Evolutionary conservation across 2,797 vertebrate genomes (phyloP).

Genomic region (Knipowitschia caucasica): DNA sequence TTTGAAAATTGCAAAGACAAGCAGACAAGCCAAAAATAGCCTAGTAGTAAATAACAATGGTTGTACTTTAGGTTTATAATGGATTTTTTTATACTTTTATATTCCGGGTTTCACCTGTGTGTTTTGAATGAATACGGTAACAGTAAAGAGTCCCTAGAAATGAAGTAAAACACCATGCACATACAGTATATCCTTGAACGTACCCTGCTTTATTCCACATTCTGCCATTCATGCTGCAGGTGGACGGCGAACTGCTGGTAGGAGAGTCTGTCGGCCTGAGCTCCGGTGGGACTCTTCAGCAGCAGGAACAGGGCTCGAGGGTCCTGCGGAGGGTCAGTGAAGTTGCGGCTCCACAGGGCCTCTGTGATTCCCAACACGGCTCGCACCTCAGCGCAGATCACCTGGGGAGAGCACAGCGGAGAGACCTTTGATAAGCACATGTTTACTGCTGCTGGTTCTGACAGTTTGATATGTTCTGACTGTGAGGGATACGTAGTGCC

Average conservation of each 20-base stretch:
- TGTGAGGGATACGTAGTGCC: constrained; percentile 4
- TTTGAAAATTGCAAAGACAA: too few relatives aligned
- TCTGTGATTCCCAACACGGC: constrained; percentile 81
- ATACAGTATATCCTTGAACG: too few relatives aligned
- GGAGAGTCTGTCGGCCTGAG: constrained; percentile 73
- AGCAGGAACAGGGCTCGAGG: constrained; percentile 80
- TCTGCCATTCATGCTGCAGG: not conserved
- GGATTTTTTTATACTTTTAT: too few relatives aligned
- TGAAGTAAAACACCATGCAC: too few relatives aligned
- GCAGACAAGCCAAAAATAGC: too few relatives aligned
- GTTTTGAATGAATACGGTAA: too few relatives aligned
- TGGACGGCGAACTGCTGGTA: constrained; percentile 66
- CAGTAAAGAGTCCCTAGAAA: too few relatives aligned
- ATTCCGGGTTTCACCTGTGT: too few relatives aligned
- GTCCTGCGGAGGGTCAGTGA: constrained; percentile 81
- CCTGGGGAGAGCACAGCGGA: constrained; percentile 72
- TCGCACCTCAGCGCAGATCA: constrained; percentile 75
- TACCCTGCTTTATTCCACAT: too few relatives aligned
- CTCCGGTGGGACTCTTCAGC: constrained; percentile 78
- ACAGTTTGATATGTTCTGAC: constrained; percentile 29
- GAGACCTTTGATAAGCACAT: constrained; percentile 36
- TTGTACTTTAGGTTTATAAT: too few relatives aligned
- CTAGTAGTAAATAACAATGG: too few relatives aligned
- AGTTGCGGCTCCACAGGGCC: constrained; percentile 75
- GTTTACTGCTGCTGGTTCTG: constrained; percentile 21